phyloP scores from a whole-genome alignment of 1,140 invertebrate species.

The Dreissena polymorpha region DNA sequence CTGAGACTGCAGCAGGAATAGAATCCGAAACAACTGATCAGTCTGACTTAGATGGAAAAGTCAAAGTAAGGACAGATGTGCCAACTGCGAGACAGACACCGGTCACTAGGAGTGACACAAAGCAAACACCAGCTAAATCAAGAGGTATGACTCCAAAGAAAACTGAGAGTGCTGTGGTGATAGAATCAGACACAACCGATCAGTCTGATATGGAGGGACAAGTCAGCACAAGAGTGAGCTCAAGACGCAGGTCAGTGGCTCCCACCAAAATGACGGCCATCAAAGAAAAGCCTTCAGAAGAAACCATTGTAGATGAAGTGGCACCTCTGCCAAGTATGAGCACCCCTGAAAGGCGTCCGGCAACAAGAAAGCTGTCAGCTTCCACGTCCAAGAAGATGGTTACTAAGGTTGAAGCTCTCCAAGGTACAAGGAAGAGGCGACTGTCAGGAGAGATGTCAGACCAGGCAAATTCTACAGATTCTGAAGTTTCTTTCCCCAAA shows the following conservation, averaged over 20 bases:
- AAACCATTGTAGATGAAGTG: not conserved
- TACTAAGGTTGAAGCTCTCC: not conserved
- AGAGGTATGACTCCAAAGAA: not conserved
- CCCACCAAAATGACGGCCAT: not conserved
- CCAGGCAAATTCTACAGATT: constrained; percentile 32
- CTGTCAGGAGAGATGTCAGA: constrained; percentile 20
- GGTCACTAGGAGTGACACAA: not conserved
- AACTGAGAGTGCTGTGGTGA: not conserved
- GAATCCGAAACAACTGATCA: too few relatives aligned
- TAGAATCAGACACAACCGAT: constrained; percentile 18
- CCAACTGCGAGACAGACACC: not conserved
- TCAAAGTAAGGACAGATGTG: too few relatives aligned
- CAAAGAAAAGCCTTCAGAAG: constrained; percentile 20
- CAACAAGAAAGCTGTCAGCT: constrained; percentile 26
- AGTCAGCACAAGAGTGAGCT: not conserved
- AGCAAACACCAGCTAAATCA: not conserved
- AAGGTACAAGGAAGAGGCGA: constrained; percentile 33
- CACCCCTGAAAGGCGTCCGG: not conserved
- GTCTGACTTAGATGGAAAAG: too few relatives aligned
- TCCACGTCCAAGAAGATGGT: constrained; percentile 39
- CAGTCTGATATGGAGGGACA: constrained; percentile 19
- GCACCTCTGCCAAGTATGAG: not conserved
- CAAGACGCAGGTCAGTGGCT: constrained; percentile 15
- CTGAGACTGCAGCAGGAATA: too few relatives aligned
- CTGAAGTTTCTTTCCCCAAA: constrained; percentile 45